A percentile compares a stretch with the other conserved stretches of the same genome.
Evolutionary conservation across 2,888 invertebrate genomes (phyloP).

Genomic region (Epinotia ramella): DNA sequence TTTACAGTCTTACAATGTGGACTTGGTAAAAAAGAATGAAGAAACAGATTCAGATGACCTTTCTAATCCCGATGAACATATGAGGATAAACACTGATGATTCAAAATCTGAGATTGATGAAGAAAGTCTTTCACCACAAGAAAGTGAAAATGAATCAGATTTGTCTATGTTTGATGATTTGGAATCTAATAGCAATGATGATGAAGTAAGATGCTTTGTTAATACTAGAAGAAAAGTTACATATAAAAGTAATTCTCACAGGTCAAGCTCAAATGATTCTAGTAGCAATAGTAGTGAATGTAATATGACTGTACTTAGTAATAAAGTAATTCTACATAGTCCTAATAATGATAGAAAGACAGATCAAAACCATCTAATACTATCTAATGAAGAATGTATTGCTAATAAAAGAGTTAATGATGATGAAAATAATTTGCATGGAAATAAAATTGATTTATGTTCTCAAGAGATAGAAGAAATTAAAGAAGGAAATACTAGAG

Average conservation of each 20-base stretch:
- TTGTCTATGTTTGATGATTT: slow-evolving; percentile 18
- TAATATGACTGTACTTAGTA: slow-evolving; percentile 47
- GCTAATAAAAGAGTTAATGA: background rate
- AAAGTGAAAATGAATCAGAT: slow-evolving; percentile 44
- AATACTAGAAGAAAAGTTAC: slow-evolving; percentile 74
- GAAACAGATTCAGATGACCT: slow-evolving; percentile 46
- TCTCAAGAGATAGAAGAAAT: slow-evolving; percentile 29
- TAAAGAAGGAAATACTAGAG: slow-evolving; percentile 21
- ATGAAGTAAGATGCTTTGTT: slow-evolving; percentile 68
- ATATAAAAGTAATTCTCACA: slow-evolving; percentile 61
- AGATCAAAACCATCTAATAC: slow-evolving; percentile 30
- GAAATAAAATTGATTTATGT: slow-evolving; percentile 12
- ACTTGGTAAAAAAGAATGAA: slow-evolving; percentile 41
- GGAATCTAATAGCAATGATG: slow-evolving; percentile 40
- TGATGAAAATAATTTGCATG: background rate
- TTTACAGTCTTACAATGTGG: background rate
- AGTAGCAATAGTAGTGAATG: slow-evolving; percentile 52
- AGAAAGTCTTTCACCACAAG: slow-evolving; percentile 49
- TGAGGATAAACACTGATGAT: slow-evolving; percentile 45
- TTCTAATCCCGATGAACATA: slow-evolving; percentile 51
- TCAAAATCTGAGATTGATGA: slow-evolving; percentile 48
- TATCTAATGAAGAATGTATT: slow-evolving; percentile 18
- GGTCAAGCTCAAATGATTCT: slow-evolving; percentile 64
- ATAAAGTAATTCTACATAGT: slow-evolving; percentile 36
- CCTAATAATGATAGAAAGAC: background rate